phyloP scores from a whole-genome alignment of 2,797 vertebrate species.

The Brotula barbata region DNA sequence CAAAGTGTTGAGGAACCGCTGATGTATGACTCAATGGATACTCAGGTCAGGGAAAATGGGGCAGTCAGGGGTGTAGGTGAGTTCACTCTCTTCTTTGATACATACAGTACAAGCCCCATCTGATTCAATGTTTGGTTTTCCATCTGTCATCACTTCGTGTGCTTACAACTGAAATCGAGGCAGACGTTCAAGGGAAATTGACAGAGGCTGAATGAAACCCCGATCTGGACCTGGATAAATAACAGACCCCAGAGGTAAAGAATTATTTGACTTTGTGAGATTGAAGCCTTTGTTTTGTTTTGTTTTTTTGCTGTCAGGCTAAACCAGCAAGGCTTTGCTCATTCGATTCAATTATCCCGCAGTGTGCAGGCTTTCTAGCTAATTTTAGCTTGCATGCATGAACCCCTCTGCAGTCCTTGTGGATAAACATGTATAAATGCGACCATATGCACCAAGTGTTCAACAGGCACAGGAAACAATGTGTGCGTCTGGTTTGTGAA shows the following conservation, averaged over 20 bases:
- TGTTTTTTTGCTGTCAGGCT: slow-evolving; percentile 59
- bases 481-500: slow-evolving; percentile 10
- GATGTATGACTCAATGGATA: slow-evolving; percentile 20
- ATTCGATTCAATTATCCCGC: slow-evolving; percentile 60
- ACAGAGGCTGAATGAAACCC: slow-evolving; percentile 30
- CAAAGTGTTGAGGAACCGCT: slow-evolving; percentile 30
- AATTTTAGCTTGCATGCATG: slow-evolving; percentile 54
- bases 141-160: slow-evolving; percentile 23
- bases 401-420: slow-evolving; percentile 38
- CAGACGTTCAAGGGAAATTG: slow-evolving; percentile 13
- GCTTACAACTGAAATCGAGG: slow-evolving; percentile 33
- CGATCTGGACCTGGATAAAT: slow-evolving; percentile 26
- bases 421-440: slow-evolving; percentile 65
- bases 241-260: slow-evolving; percentile 44
- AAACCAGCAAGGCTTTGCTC: slow-evolving; percentile 42
- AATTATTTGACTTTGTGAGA: slow-evolving; percentile 48
- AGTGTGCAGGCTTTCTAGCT: slow-evolving; percentile 42
- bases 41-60: slow-evolving; percentile 19
- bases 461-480: slow-evolving; percentile 5
- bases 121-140: not conserved
- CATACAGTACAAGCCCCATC: slow-evolving; percentile 11
- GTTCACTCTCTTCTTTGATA: slow-evolving; percentile 14
- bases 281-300: slow-evolving; percentile 56
- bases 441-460: slow-evolving; percentile 56
- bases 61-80: slow-evolving; percentile 16